A percentile compares a stretch with the other conserved stretches of the same genome.
These are phyloP conservation scores for Naso thynnoides DNA, from an alignment of 2,797 vertebrate species.

Conservation along the genomic window DNA sequence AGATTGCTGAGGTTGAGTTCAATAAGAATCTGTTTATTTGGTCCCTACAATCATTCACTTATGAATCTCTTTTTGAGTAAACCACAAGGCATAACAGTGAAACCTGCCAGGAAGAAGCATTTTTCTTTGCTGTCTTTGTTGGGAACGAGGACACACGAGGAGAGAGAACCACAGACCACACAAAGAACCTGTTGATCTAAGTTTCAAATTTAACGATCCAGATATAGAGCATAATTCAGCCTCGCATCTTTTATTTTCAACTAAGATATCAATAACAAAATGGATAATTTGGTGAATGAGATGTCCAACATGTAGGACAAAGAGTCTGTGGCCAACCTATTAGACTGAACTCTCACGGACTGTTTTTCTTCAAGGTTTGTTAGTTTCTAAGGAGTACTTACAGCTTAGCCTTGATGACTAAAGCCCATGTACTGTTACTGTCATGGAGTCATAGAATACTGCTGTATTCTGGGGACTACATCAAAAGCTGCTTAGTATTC, in stretches of 20 bases:
- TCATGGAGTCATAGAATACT: background rate
- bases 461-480: background rate
- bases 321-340: slow-evolving; percentile 13
- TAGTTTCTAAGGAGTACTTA: slow-evolving; percentile 10
- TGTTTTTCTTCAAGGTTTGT: slow-evolving; percentile 42
- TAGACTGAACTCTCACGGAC: slow-evolving; percentile 25
- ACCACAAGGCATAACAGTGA: slow-evolving; percentile 9
- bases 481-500: background rate
- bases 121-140: slow-evolving; percentile 6
- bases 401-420: slow-evolving; percentile 23
- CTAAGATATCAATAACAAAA: slow-evolving; percentile 20
- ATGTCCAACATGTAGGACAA: slow-evolving; percentile 6
- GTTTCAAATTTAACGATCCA: slow-evolving; percentile 10
- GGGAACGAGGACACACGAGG: slow-evolving; percentile 4
- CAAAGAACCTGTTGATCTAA: slow-evolving; percentile 5
- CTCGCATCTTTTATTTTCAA: slow-evolving; percentile 4
- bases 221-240: background rate
- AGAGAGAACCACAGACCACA: background rate
- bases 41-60: slow-evolving; percentile 8
- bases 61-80: slow-evolving; percentile 27
- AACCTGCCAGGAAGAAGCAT: background rate
- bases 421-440: background rate
- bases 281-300: background rate
- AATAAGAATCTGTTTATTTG: slow-evolving; percentile 42
- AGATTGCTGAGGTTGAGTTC: slow-evolving; percentile 25